Conservation (phyloP, 1,140 invertebrate genomes). For the Tetramorium simillimum region DNA sequence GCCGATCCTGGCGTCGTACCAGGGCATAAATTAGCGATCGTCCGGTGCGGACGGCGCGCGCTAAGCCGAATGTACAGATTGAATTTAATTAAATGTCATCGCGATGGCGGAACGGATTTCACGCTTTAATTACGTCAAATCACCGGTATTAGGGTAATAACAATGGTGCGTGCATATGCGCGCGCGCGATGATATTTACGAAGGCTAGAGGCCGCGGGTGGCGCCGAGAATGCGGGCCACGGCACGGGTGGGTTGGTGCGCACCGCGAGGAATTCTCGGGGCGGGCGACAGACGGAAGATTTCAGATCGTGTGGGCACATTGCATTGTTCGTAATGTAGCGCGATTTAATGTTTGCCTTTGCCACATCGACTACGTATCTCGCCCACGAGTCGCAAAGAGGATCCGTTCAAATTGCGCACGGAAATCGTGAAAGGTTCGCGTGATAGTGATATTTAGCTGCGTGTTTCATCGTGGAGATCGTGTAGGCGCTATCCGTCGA, state of each 20-base stretch:
- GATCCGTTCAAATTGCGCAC: slow-evolving; percentile 20
- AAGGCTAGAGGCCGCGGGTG: slow-evolving; percentile 65
- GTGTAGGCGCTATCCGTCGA: not conserved
- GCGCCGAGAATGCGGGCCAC: slow-evolving; percentile 62
- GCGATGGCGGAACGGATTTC: slow-evolving; percentile 69
- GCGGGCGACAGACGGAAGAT: slow-evolving; percentile 52
- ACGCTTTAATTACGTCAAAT: slow-evolving; percentile 78
- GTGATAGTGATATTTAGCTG: slow-evolving; percentile 12
- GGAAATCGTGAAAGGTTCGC: slow-evolving; percentile 27
- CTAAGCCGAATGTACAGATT: not conserved
- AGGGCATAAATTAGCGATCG: slow-evolving; percentile 69
- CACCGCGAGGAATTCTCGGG: slow-evolving; percentile 54
- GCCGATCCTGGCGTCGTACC: slow-evolving; percentile 56
- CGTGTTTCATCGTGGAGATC: not conserved
- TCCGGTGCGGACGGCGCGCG: not conserved
- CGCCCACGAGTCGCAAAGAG: slow-evolving; percentile 25
- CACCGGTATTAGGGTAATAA: slow-evolving; percentile 66
- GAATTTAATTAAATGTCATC: not conserved
- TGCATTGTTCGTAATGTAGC: slow-evolving; percentile 44
- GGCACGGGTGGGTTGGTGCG: slow-evolving; percentile 37
- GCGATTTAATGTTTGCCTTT: slow-evolving; percentile 51
- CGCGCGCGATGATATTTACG: slow-evolving; percentile 71
- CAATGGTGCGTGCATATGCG: slow-evolving; percentile 74
- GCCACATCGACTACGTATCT: slow-evolving; percentile 7
- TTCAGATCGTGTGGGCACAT: slow-evolving; percentile 27